Evolutionary conservation across 2,888 invertebrate genomes (phyloP).

Genomic region (Andrena bicolor): DNA sequence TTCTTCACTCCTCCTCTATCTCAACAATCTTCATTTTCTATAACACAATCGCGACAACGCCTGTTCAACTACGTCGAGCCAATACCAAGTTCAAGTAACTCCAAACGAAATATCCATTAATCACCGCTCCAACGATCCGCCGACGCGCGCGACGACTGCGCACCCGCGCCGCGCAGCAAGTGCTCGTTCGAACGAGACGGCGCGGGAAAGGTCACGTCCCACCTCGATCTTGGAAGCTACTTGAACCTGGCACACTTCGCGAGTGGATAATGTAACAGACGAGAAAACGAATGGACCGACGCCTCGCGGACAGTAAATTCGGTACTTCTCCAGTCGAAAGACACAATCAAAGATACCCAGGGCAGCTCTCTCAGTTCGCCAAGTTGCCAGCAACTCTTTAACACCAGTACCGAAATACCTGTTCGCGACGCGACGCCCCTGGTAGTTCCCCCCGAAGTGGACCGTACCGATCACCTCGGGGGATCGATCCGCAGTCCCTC

Average conservation of each 20-base stretch:
- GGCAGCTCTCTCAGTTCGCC: conserved; percentile 20
- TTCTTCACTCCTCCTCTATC: conserved; percentile 1
- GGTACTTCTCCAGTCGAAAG: not conserved
- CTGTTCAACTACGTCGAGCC: conserved; percentile 19
- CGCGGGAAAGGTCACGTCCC: not conserved
- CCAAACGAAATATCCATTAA: not conserved
- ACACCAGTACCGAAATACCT: conserved; percentile 17
- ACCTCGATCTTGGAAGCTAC: not conserved
- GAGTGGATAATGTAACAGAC: conserved; percentile 21
- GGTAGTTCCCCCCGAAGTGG: conserved; percentile 17
- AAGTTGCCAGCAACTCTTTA: conserved; percentile 70
- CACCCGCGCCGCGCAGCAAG: conserved; percentile 2
- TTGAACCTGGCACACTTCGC: conserved; percentile 1
- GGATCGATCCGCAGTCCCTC: conserved; percentile 1
- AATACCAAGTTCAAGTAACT: conserved; percentile 21
- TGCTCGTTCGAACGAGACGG: not conserved
- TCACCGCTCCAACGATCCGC: not conserved
- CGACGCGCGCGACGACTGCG: not conserved
- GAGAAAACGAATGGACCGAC: conserved; percentile 45
- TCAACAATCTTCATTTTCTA: conserved; percentile 9
- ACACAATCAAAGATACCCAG: conserved; percentile 19
- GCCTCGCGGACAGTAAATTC: conserved; percentile 35
- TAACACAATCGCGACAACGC: conserved; percentile 37
- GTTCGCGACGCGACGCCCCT: conserved; percentile 30
- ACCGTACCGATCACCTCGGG: not conserved